phyloP scores from a whole-genome alignment of 2,797 vertebrate species.

The Anomalospiza imberbis region DNA sequence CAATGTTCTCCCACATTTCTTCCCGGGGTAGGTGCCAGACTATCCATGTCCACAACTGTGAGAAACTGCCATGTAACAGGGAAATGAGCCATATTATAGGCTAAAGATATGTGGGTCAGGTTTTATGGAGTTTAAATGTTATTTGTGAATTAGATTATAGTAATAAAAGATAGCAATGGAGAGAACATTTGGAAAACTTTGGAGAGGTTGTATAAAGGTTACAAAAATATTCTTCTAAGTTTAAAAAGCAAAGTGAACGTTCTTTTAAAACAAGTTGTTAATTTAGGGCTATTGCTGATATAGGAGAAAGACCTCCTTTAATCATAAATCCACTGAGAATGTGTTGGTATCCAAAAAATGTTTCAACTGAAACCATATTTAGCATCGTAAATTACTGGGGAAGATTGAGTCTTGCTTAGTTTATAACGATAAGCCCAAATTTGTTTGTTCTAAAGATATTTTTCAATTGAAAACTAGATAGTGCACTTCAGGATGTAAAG shows the following conservation, averaged over 20 bases:
- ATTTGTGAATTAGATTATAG: conserved; percentile 48
- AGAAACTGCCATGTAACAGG: neutral
- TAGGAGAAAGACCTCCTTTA: conserved; percentile 19
- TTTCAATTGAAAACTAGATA: neutral
- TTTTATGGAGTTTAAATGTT: conserved; percentile 46
- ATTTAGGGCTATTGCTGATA: conserved; percentile 36
- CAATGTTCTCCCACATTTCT: neutral
- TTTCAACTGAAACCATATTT: conserved; percentile 24
- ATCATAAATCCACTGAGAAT: conserved; percentile 32
- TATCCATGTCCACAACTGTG: neutral
- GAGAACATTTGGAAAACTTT: conserved; percentile 20
- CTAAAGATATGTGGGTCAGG: conserved; percentile 17
- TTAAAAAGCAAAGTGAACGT: conserved; percentile 39
- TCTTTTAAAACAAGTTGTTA: conserved; percentile 48
- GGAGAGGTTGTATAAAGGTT: conserved; percentile 48
- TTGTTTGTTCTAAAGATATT: conserved; percentile 25
- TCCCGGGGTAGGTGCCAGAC: neutral
- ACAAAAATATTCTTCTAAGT: conserved; percentile 46
- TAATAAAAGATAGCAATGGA: conserved; percentile 45
- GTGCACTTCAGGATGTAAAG: neutral
- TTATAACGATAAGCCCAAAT: conserved; percentile 17
- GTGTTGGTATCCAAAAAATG: conserved; percentile 36
- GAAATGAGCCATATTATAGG: neutral
- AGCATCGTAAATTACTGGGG: neutral
- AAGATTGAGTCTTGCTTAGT: conserved; percentile 7